A percentile compares a stretch with the other conserved stretches of the same genome.
Evolutionary conservation across 1,140 invertebrate species (phyloP).

Genomic region (Drosophila equinoxialis): DNA sequence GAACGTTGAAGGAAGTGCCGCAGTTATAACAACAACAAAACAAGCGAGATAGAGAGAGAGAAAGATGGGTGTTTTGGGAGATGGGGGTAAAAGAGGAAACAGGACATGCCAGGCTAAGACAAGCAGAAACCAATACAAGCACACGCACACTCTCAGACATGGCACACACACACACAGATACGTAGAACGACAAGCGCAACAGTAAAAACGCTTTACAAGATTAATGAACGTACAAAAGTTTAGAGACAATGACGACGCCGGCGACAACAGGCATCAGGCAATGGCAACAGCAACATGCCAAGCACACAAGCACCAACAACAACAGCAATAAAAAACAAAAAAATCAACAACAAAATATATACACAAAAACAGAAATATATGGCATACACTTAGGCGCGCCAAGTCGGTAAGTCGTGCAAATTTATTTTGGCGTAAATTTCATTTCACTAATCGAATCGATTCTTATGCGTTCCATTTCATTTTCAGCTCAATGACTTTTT

Average conservation of each 20-base stretch:
- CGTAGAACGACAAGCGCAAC: conserved; percentile 45
- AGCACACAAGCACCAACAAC: conserved; percentile 29
- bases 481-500: conserved; percentile 66
- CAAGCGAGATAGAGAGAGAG: conserved; percentile 14
- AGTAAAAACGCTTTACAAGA: conserved; percentile 78
- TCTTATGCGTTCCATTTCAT: conserved; percentile 78
- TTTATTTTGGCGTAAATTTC: conserved; percentile 80
- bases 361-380: conserved; percentile 56
- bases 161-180: conserved; percentile 24
- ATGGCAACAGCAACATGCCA: conserved; percentile 42
- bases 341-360: conserved; percentile 31
- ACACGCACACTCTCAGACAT: conserved; percentile 22
- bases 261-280: conserved; percentile 57
- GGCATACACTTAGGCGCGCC: conserved; percentile 68
- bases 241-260: conserved; percentile 79
- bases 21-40: conserved; percentile 50
- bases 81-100: background rate
- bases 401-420: conserved; percentile 74
- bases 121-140: conserved; percentile 53
- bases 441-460: conserved; percentile 80
- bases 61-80: no score
- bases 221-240: conserved; percentile 81
- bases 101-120: conserved; percentile 50
- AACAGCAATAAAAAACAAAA: conserved; percentile 27
- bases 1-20: conserved; percentile 31